phyloP scores from a whole-genome alignment of 2,888 invertebrate species.

The Athalia cordata region DNA sequence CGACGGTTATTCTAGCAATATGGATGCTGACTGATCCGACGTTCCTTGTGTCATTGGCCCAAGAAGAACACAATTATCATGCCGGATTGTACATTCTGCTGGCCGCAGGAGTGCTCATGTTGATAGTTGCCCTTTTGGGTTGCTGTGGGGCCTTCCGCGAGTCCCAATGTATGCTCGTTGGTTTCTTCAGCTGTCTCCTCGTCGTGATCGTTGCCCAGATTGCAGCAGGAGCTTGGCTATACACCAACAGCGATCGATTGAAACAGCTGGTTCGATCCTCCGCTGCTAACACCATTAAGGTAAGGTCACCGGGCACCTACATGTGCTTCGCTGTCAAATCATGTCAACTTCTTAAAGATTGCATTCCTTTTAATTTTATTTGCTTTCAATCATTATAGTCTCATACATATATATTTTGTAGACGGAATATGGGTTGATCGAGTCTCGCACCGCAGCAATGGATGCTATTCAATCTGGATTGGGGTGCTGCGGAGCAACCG shows the following conservation, averaged over 20 bases:
- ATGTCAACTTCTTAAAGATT: no score
- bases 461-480: constrained; percentile 75
- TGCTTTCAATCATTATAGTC: neutral
- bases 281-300: constrained; percentile 66
- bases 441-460: constrained; percentile 62
- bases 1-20: constrained; percentile 81
- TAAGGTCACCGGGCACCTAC: constrained; percentile 50
- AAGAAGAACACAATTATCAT: constrained; percentile 79
- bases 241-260: constrained; percentile 81
- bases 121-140: constrained; percentile 86
- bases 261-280: constrained; percentile 78
- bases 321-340: neutral
- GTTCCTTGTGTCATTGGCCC: constrained; percentile 82
- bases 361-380: no score
- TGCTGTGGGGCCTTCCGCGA: constrained; percentile 89
- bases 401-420: constrained; percentile 51
- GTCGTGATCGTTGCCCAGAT: constrained; percentile 87
- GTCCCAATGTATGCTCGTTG: constrained; percentile 85
- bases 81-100: constrained; percentile 84
- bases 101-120: constrained; percentile 82
- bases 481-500: constrained; percentile 86
- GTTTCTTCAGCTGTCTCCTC: constrained; percentile 87
- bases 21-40: constrained; percentile 88
- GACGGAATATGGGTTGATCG: constrained; percentile 67
- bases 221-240: constrained; percentile 86